These are phyloP conservation scores for Actinia tenebrosa DNA, from an alignment of 64 coral and sea anemone species.

Conservation along the genomic window DNA sequence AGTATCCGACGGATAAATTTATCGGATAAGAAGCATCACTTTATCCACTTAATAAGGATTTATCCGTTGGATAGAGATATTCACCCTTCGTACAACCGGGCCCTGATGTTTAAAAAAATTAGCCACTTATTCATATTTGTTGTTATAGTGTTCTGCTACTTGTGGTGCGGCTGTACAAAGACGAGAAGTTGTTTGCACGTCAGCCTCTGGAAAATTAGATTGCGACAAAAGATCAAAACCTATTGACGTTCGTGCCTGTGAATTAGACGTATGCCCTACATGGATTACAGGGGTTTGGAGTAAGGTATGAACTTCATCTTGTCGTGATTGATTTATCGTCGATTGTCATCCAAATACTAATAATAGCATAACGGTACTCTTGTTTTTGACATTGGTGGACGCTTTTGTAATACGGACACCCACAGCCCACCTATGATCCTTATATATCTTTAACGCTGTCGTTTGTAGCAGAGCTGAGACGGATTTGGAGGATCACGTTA, in stretches of 20 bases:
- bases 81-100: no score
- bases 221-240: conserved; percentile 23
- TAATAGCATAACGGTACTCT: neutral
- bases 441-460: neutral
- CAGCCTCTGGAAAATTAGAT: neutral
- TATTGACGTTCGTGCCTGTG: neutral
- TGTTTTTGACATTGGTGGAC: neutral
- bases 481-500: neutral
- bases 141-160: conserved; percentile 40
- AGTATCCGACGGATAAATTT: no score
- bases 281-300: conserved; percentile 47
- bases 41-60: no score
- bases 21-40: no score
- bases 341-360: neutral
- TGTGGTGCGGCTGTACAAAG: conserved; percentile 39
- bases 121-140: neutral
- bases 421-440: neutral
- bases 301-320: conserved; percentile 12
- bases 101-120: no score
- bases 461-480: no score
- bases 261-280: conserved; percentile 4
- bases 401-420: neutral
- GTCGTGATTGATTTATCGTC: neutral
- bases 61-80: no score
- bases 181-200: conserved; percentile 36